Percentiles rank a stretch among this genome's conserved stretches.
These are phyloP conservation scores for Aquatica leii DNA, from an alignment of 2,888 invertebrate species.

Conservation along the genomic window DNA sequence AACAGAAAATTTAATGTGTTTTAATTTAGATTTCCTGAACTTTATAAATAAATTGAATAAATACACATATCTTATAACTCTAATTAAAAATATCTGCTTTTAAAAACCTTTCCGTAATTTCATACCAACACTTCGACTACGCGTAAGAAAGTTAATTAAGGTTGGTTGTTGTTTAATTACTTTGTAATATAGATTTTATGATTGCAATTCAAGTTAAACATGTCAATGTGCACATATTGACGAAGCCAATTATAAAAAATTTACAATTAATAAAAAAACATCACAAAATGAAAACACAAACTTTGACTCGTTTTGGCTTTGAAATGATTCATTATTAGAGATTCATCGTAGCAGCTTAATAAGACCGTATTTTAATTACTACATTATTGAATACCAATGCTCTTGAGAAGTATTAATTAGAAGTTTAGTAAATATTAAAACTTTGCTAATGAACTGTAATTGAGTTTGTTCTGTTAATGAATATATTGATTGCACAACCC, in stretches of 20 bases:
- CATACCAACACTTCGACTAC: too few relatives aligned
- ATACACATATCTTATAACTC: too few relatives aligned
- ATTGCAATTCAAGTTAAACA: too few relatives aligned
- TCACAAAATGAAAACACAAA: conserved; percentile 11
- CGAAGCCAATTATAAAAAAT: background rate
- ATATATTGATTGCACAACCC: conserved; percentile 60
- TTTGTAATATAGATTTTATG: too few relatives aligned
- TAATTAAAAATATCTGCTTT: too few relatives aligned
- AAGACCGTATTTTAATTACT: conserved; percentile 48
- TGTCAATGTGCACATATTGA: background rate
- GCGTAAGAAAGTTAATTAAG: too few relatives aligned
- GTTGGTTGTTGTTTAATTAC: too few relatives aligned
- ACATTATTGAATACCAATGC: conserved; percentile 54
- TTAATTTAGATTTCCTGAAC: too few relatives aligned
- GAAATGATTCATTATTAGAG: conserved; percentile 27
- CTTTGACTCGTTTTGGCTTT: conserved; percentile 15
- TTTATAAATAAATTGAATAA: too few relatives aligned
- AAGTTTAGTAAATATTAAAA: conserved; percentile 61
- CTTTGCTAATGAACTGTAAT: conserved; percentile 60
- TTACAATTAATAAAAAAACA: conserved; percentile 15
- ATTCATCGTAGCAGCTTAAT: conserved; percentile 32
- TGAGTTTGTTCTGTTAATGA: conserved; percentile 60
- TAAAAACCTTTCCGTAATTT: too few relatives aligned
- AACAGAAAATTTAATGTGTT: too few relatives aligned
- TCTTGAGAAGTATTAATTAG: conserved; percentile 57